Evolutionary conservation across 2,797 vertebrate genomes (phyloP), one percentile per base, ranked within the genome.

Genomic region (Dermochelys coriacea): DNA sequence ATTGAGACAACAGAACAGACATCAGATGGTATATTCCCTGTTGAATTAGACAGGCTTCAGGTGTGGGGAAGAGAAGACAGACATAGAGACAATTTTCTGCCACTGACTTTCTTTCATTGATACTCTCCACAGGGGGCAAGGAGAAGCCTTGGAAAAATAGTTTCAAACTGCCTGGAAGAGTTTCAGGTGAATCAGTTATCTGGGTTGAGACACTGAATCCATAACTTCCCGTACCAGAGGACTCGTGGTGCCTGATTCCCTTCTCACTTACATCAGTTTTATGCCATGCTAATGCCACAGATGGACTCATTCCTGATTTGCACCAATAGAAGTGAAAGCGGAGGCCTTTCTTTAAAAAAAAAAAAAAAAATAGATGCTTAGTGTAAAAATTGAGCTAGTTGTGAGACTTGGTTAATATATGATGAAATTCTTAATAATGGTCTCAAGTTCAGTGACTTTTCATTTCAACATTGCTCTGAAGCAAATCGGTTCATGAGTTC

Each of bases 291-390:
- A 49, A 50, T 89, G 9, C 89, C 83, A 51, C 52, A 71, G 51
- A 89, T 29, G 54, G 61, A 50, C 52, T 90, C 37, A 79, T 21
- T 64, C 80, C 84, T 51, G 82, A 25, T 75, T 80, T 34, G 31
- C 78, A 84, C 80, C 92, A 96, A 88, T 61, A 79, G 80, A 83
- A 86, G 55, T 29, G 86, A 96, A 91, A 89, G 49, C 45, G 1
- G 3, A 93, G 57, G 2, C 82, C 47, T 41, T 37, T 19, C 45
- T 74, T 51, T 25, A 16, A 49, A 49, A 49, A 49, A 54, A 52
- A 41, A 9, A 41, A 50, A 54, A 54, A 41, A 9, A 41, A 50
- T 59, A 81, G 84, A 2, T 82, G 47, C 80, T 95, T 74, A 91
- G 4, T 15, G 85, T 84, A 91, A 89, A 50, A 75, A 61, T 50